Evolutionary conservation across 2,888 invertebrate genomes (phyloP), one percentile per base, ranked within the genome.

Genomic region (Meliscaeva auricollis): DNA sequence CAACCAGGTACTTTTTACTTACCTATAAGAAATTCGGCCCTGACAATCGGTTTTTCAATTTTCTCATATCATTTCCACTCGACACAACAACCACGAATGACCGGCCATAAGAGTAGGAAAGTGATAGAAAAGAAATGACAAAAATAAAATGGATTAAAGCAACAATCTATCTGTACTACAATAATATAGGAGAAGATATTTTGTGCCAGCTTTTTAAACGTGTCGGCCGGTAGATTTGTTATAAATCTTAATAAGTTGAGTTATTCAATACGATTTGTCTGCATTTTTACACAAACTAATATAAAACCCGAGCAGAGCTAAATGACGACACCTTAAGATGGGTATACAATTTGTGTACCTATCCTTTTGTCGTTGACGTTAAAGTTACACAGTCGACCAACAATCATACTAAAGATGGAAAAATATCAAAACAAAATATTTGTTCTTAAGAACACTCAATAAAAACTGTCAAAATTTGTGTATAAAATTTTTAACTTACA

Each of bases 181-280:
- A 26, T 26, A 26, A 26, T 68, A 64, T n/a, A n/a, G n/a, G n/a
- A n/a, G 26, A 26, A 26, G 4, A 26, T 26, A 26, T 68, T 38
- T 60, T 60, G 17, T 20, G 17, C 6, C 13, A 54, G 15, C 50
- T 44, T 62, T 41, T 15, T 5, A 17, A 26, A 17, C 5, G 50
- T 62, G 9, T 26, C 26, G 2, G 2, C 4, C 3, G 26, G 26
- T 26, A 2, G 54, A 64, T 72, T 54, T 56, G 62, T 48, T 46
- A 44, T 54, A 46, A 64, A 38, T 73, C 22, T 35, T 32, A 72
- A 64, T 62, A 50, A 58, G 56, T 64, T 50, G 26, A 46, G 38
- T 66, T 44, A 60, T 32, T 50, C 20, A 15, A 54, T 41, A 70
- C 32, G 66, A 20, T 58, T 48, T 58, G 17, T 54, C 32, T 22